Base-by-base conservation (phyloP, 2,888 invertebrate genomes). In the Apodemia duryi region DNA sequence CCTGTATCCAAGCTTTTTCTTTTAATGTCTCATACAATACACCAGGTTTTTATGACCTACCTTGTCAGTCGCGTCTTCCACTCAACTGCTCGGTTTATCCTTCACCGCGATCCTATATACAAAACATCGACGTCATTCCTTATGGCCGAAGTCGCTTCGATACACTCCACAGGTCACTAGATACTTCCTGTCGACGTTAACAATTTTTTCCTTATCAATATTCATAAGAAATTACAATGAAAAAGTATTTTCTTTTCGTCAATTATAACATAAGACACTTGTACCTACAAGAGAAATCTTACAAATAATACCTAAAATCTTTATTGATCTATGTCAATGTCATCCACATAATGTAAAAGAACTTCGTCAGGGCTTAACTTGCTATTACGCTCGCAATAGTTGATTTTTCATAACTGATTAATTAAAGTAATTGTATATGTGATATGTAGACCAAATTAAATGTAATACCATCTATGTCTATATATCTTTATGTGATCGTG, bases 131-230 rank as follows among this genome's bases (percentile, higher is more conserved):
- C 54, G 54, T 54, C 54, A 54, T 29, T 54, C 29, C n/a, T 49
- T n/a, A 49, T 49, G 29, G 32, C 54, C 29, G 11, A 54, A 29
- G 54, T 29, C 54, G 54, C 29, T 29, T 29, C 29, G 29, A 29
- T 54, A 54, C 54, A 54, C 54, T 54, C 54, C 54, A 54, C 54
- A 54, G 54, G 54, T 54, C 54, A 54, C 54, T 54, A 54, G 29
- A 54, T 54, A 54, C 29, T 49, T 49, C 49, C 49, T 29, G 29
- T 54, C 10, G 4, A 28, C 54, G 54, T 29, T 28, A 54, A 51
- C 21, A 51, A 21, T 52, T 54, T 54, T 29, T 10, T 54, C 54
- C 29, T 54, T 9, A 54, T 54, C 29, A 54, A 29, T 54, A 54
- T 54, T 54, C 28, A 54, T 29, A 54, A 54, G 6, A 51, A 29